A percentile compares a stretch with the other conserved stretches of the same genome.
phyloP scores from a whole-genome alignment of 2,797 vertebrate species.

The Poeciliopsis presidionis region DNA sequence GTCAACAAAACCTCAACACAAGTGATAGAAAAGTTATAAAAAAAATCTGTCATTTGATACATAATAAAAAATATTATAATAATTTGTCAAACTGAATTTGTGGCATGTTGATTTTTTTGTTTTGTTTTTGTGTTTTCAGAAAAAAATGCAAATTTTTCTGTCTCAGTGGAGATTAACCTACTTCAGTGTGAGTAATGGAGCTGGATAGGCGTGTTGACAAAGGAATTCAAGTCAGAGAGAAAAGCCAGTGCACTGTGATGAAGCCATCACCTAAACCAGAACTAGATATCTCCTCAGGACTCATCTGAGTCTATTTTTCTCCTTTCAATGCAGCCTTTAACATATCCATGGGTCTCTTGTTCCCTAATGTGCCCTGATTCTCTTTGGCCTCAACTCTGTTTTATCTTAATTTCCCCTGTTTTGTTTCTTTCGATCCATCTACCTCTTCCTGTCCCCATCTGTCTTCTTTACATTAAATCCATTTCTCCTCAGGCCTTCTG shows the following conservation, averaged over 20 bases:
- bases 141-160: constrained; percentile 13
- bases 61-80: neutral
- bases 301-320: neutral
- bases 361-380: neutral
- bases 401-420: constrained; percentile 26
- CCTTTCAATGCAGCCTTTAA: constrained; percentile 1
- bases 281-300: neutral
- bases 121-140: neutral
- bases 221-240: constrained; percentile 32
- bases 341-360: neutral
- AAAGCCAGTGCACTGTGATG: constrained; percentile 36
- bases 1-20: neutral
- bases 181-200: constrained; percentile 51
- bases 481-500: constrained; percentile 15
- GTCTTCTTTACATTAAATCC: constrained; percentile 23
- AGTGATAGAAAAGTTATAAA: neutral
- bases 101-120: neutral
- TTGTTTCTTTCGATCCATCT: constrained; percentile 1
- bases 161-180: constrained; percentile 21
- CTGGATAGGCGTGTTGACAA: constrained; percentile 41
- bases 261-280: constrained; percentile 43
- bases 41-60: neutral
- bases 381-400: constrained; percentile 7
- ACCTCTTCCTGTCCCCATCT: constrained; percentile 22
- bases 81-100: neutral